A percentile compares a stretch with the other conserved stretches of the same genome.
These are phyloP conservation scores for Drosophila limbata DNA, from an alignment of 2,888 invertebrate genomes.

Conservation along the genomic window DNA sequence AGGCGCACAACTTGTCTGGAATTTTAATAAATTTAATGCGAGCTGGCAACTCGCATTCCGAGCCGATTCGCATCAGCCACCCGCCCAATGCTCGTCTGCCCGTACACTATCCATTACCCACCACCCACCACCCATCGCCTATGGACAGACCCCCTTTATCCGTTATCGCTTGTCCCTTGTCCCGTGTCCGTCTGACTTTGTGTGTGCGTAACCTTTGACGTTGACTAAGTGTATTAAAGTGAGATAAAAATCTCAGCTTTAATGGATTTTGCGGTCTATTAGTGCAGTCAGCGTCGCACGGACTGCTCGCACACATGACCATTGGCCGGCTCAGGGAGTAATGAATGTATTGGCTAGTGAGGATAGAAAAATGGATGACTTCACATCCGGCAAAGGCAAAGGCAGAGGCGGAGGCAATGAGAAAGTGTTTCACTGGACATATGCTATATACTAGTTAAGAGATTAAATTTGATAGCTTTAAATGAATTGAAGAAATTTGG, in stretches of 20 bases:
- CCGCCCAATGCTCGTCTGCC: background rate
- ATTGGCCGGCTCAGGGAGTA: slow-evolving; percentile 32
- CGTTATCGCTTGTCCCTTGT: background rate
- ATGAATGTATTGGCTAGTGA: slow-evolving; percentile 75
- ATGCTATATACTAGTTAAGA: slow-evolving; percentile 47
- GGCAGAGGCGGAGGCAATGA: slow-evolving; percentile 44
- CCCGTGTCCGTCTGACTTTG: slow-evolving; percentile 2
- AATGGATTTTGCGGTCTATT: slow-evolving; percentile 82
- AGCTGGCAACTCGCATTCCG: slow-evolving; percentile 23
- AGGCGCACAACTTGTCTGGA: slow-evolving; percentile 78
- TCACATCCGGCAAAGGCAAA: slow-evolving; percentile 57
- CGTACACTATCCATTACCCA: background rate
- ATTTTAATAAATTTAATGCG: slow-evolving; percentile 79
- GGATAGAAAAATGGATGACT: slow-evolving; percentile 69
- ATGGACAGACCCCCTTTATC: background rate
- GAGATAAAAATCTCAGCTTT: slow-evolving; percentile 81
- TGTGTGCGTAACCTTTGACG: slow-evolving; percentile 73
- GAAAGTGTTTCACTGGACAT: slow-evolving; percentile 24
- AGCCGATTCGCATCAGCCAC: slow-evolving; percentile 15
- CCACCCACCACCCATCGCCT: background rate
- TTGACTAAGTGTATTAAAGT: slow-evolving; percentile 80
- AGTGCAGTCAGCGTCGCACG: slow-evolving; percentile 54
- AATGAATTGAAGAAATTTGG: slow-evolving; percentile 35
- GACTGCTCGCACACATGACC: slow-evolving; percentile 15
- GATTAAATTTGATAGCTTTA: slow-evolving; percentile 51